Base-by-base conservation (phyloP, 37 sponge, comb jelly and placozoan genomes). In the Amphimedon queenslandica region DNA sequence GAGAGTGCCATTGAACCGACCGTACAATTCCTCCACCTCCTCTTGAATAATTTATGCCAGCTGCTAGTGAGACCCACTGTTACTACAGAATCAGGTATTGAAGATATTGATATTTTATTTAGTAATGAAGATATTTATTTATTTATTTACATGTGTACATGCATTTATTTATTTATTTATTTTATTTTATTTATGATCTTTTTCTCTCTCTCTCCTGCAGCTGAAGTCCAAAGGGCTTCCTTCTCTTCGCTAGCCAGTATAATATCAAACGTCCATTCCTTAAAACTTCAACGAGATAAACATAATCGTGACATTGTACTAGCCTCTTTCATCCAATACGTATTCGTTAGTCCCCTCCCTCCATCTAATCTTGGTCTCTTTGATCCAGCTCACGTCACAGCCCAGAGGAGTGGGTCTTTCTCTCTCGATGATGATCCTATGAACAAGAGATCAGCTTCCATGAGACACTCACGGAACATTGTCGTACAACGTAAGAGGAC, bases 231-330 rank as follows among this genome's bases (percentile, higher is more conserved):
- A 67, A 55, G 55, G 30, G 78, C 55, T 1, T 84, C 83, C 6
- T 92, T 96, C 56, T 64, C 75, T 55, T 71, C 93, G 11, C 53
- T 96, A 16, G 81, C 90, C 0, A 55, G 56, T 34, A 72, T 92
- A 4, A 75, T 86, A 43, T 33, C 76, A 13, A 32, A 29, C 0
- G 73, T 92, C 16, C 93, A 92, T 51, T 58, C 37, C 31, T 81
- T 85, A 0, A 55, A 60, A 37, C 79, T 90, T 11, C 64, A 66
- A 4, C 33, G 39, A 16, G 93, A 92, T 60, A 77, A 80, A 31
- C 87, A 87, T 66, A 87, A 82, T 43, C 67, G 93, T 40, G 89
- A 86, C 77, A 42, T 69, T 42, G 82, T 86, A 34, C 76, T 96
- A 24, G 74, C 79, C 32, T 83, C 87, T 33, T 96, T 83, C 74